Base-by-base conservation (phyloP, 2,888 invertebrate genomes). In the Ophion obscuratus region DNA sequence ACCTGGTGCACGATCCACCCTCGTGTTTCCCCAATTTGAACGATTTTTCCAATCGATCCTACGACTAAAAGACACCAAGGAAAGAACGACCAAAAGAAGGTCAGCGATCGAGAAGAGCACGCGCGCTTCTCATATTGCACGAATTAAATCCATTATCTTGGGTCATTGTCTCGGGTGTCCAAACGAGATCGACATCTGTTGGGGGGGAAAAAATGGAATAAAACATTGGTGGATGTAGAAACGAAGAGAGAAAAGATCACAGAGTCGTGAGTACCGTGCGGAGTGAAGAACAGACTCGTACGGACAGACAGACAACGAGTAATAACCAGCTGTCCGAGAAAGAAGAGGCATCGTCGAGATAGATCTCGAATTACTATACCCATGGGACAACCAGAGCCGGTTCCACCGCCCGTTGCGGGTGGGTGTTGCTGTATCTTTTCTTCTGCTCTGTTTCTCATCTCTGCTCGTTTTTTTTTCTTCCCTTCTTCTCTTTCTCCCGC, bases 351-450 rank as follows among this genome's bases (percentile, higher is more conserved):
- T 80, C 91, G 87, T 87, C 87, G 87, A 83, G 87, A 88, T 87
- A 83, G 85, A 88, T 93, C 92, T 93, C 93, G 89, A 91, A 89
- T 93, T 93, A 93, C 92, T 89, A 71, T 84, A 64, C 89, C 88
- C 86, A 84, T 89, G 89, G 88, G 84, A 88, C 66, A 83, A 85
- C 40, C 81, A 84, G 87, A 80, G 84, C 83, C 67, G 68, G 86
- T 86, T 87, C 47, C 86, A 81, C 77, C 84, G 88, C 83, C 80
- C 83, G 62, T 81, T 74, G 81, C 83, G 78, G 81, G 87, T 87
- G 81, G 84, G 74, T 85, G 80, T 86, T 81, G 47, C 62, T 66
- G 59, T 86, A 86, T 86, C 80, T 83, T 78, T 77, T 59, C 84
- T 87, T 75, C 64, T 68, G 81, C 71, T 83, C 84, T 79, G 79